Evolutionary conservation across 92 coral and sea anemone genomes (phyloP).

Genomic region (Phenganax marumi): DNA sequence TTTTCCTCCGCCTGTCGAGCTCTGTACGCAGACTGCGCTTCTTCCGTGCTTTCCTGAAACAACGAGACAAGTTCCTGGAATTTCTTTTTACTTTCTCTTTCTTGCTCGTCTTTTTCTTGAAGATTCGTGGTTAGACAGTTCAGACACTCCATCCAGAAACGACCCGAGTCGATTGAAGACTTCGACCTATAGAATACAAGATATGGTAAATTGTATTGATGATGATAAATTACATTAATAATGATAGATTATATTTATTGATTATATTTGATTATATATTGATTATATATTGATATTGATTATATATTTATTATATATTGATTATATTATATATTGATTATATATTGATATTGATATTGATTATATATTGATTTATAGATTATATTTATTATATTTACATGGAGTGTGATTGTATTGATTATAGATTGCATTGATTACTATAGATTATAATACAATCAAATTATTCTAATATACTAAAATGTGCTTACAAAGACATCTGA

Average conservation of each 20-base stretch:
- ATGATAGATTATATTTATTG: too few relatives aligned
- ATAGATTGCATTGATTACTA: too few relatives aligned
- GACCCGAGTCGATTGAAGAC: constrained; percentile 81
- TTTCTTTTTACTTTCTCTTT: constrained; percentile 60
- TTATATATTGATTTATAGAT: not conserved
- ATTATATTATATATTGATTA: too few relatives aligned
- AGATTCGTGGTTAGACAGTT: constrained; percentile 73
- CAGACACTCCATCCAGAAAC: constrained; percentile 96
- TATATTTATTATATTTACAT: too few relatives aligned
- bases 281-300: too few relatives aligned
- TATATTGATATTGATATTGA: too few relatives aligned
- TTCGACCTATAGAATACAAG: constrained; percentile 54
- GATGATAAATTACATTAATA: not conserved
- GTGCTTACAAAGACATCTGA: constrained; percentile 73
- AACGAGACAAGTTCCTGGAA: constrained; percentile 61
- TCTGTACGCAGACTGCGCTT: constrained; percentile 56
- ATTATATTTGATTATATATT: too few relatives aligned
- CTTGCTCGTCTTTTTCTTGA: constrained; percentile 54
- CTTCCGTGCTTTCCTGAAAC: constrained; percentile 61
- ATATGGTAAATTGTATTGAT: not conserved
- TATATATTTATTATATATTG: too few relatives aligned
- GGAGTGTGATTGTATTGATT: too few relatives aligned
- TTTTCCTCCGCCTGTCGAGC: constrained; percentile 40
- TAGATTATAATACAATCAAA: too few relatives aligned
- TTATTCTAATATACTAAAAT: not conserved